Percentiles rank a stretch among this genome's conserved stretches.
These are phyloP conservation scores for Aphodius sticticus DNA, from an alignment of 2,888 invertebrate genomes.

Conservation along the genomic window DNA sequence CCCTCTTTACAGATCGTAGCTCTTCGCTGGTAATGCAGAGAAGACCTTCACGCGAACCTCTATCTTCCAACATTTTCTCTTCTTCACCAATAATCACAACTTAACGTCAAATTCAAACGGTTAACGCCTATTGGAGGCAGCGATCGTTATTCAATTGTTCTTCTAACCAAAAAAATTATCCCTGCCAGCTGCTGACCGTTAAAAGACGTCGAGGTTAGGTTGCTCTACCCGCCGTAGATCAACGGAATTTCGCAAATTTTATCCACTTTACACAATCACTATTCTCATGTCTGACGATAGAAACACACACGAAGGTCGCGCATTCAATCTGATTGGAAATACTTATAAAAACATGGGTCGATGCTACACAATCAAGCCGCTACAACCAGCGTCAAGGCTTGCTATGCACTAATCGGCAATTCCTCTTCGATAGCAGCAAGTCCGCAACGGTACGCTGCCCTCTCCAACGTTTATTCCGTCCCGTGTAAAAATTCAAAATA, in stretches of 20 bases:
- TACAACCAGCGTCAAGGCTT: conserved; percentile 48
- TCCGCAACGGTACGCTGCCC: conserved; percentile 30
- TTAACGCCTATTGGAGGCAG: not conserved
- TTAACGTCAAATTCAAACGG: not conserved
- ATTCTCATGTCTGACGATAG: conserved; percentile 36
- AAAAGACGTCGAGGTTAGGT: conserved; percentile 32
- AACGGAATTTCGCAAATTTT: not conserved
- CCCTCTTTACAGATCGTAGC: conserved; percentile 73
- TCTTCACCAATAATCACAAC: conserved; percentile 23
- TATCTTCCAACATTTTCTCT: conserved; percentile 64
- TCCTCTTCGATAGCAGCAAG: conserved; percentile 25
- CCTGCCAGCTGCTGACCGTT: conserved; percentile 27
- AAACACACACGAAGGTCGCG: conserved; percentile 36
- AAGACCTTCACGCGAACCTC: conserved; percentile 74
- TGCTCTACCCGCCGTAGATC: conserved; percentile 13
- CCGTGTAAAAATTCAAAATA: conserved; percentile 20
- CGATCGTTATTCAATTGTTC: conserved; percentile 11
- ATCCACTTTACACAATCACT: conserved; percentile 29
- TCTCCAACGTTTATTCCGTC: conserved; percentile 30
- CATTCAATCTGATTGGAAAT: conserved; percentile 36
- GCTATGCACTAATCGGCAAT: conserved; percentile 54
- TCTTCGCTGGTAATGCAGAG: conserved; percentile 75
- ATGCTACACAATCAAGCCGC: conserved; percentile 56
- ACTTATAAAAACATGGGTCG: conserved; percentile 46
- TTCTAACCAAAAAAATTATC: conserved; percentile 10